These are phyloP conservation scores for Psettodes erumei DNA, from an alignment of 2,113 vertebrate genomes.

Conservation along the genomic window DNA sequence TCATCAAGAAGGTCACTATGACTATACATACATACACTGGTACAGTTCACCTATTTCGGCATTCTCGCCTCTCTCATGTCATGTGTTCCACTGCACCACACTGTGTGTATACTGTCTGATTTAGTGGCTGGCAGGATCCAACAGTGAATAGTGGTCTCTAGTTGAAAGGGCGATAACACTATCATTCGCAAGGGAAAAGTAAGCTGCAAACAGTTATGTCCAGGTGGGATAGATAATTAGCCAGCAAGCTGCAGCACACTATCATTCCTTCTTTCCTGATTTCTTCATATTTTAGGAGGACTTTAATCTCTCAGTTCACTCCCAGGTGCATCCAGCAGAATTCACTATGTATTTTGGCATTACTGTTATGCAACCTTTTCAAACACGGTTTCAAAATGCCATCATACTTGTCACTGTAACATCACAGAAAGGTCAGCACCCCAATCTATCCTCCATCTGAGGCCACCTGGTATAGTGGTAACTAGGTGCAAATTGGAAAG, in stretches of 20 bases:
- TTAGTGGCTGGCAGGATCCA: too few relatives aligned
- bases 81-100: too few relatives aligned
- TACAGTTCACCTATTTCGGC: too few relatives aligned
- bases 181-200: neutral
- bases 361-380: constrained; percentile 69
- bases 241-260: neutral
- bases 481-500: constrained; percentile 74
- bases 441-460: constrained; percentile 74
- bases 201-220: too few relatives aligned
- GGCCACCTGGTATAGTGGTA: constrained; percentile 65
- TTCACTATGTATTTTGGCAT: constrained; percentile 42
- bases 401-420: constrained; percentile 82
- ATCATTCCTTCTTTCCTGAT: too few relatives aligned
- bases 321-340: neutral
- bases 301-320: constrained; percentile 8
- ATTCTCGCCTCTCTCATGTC: too few relatives aligned
- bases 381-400: constrained; percentile 78
- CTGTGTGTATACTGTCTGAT: too few relatives aligned
- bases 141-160: too few relatives aligned
- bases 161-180: neutral
- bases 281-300: neutral
- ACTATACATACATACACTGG: too few relatives aligned
- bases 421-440: constrained; percentile 80
- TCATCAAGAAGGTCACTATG: too few relatives aligned
- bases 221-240: constrained; percentile 7